These are phyloP conservation scores for Drosophila insularis DNA, from an alignment of 1,140 invertebrate species.

Conservation along the genomic window DNA sequence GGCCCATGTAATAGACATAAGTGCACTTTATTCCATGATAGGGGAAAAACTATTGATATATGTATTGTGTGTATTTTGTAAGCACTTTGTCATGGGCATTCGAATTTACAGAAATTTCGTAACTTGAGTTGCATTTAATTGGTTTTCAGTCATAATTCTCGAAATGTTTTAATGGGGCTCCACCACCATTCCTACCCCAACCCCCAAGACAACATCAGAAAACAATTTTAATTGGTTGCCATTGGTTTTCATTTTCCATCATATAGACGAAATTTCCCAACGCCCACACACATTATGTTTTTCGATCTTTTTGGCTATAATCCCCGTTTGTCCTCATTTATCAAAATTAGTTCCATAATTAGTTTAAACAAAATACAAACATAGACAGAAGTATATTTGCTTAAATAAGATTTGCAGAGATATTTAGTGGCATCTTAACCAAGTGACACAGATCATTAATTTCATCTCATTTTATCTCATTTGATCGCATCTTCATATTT, in stretches of 20 bases:
- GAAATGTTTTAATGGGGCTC: slow-evolving; percentile 51
- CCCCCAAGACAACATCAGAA: neutral
- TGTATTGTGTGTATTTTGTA: slow-evolving; percentile 20
- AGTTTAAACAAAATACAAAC: slow-evolving; percentile 60
- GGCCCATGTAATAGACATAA: slow-evolving; percentile 51
- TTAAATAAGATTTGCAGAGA: slow-evolving; percentile 33
- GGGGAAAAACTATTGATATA: slow-evolving; percentile 25
- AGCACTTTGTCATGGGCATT: slow-evolving; percentile 42
- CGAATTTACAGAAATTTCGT: slow-evolving; percentile 53
- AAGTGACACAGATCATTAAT: slow-evolving; percentile 41
- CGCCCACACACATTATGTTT: slow-evolving; percentile 46
- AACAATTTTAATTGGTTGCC: slow-evolving; percentile 42
- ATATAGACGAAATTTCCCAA: slow-evolving; percentile 34
- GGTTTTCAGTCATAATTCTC: slow-evolving; percentile 59
- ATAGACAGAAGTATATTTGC: slow-evolving; percentile 27
- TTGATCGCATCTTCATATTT: neutral
- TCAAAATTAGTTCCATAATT: slow-evolving; percentile 70
- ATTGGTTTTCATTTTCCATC: slow-evolving; percentile 41
- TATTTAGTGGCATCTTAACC: slow-evolving; percentile 42
- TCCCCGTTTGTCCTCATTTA: slow-evolving; percentile 53
- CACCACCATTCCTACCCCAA: neutral
- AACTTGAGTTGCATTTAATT: slow-evolving; percentile 53
- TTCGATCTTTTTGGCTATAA: slow-evolving; percentile 41
- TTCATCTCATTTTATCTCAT: slow-evolving; percentile 1
- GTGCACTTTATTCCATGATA: slow-evolving; percentile 37